Conservation (phyloP, 30 jellyfish, hydroid and myxozoan genomes). For the Clytia hemisphaerica region DNA sequence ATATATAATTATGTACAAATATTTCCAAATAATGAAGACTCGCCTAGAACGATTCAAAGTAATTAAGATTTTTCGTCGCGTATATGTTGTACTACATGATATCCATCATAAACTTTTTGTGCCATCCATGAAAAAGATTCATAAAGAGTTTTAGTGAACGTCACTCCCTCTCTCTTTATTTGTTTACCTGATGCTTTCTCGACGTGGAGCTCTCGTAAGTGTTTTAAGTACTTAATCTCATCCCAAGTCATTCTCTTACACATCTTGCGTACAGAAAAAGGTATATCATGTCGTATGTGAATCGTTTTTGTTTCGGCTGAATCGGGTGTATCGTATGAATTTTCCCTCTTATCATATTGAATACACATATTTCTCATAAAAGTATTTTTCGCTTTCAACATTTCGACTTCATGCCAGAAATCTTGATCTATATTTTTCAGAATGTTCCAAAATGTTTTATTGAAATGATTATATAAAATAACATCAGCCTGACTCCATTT, state of each 20-base stretch:
- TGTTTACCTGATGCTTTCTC: not conserved
- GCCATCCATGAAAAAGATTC: conserved; percentile 10
- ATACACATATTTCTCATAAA: conserved; percentile 60
- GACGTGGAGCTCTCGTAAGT: conserved; percentile 38
- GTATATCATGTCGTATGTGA: conserved; percentile 48
- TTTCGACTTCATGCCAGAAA: conserved; percentile 80
- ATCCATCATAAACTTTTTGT: conserved; percentile 1
- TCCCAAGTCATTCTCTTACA: conserved; percentile 82
- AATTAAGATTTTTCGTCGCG: no score
- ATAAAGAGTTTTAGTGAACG: not conserved
- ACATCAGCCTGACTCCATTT: conserved; percentile 74
- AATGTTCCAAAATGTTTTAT: conserved; percentile 75
- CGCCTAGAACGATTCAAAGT: no score
- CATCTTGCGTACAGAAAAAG: conserved; percentile 58
- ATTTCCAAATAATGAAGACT: no score
- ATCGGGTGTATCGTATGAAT: conserved; percentile 24
- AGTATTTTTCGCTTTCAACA: conserved; percentile 39
- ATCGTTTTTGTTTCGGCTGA: conserved; percentile 59
- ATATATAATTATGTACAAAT: no score
- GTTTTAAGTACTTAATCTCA: conserved; percentile 69
- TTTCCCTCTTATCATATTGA: conserved; percentile 19
- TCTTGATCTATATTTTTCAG: conserved; percentile 58
- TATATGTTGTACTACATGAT: no score
- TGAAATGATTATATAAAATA: conserved; percentile 59
- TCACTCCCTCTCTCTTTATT: conserved; percentile 24